These are phyloP conservation scores for Pycnonotus jocosus DNA, from an alignment of 2,113 vertebrate species.

Conservation along the genomic window DNA sequence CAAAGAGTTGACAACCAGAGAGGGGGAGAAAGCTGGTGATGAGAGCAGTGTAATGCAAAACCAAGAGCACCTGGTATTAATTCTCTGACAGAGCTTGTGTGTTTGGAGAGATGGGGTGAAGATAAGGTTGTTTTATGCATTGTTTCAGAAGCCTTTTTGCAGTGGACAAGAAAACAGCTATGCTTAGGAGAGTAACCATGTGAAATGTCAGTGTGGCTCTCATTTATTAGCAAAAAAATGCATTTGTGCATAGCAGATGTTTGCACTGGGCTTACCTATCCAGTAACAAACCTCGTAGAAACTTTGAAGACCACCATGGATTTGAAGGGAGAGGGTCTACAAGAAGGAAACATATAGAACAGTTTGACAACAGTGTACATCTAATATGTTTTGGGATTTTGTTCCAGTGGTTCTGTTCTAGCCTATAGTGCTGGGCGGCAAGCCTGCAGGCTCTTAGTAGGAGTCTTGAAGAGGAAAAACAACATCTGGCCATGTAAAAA, in stretches of 20 bases:
- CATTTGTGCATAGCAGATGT: background rate
- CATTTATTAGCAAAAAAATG: background rate
- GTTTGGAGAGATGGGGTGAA: background rate
- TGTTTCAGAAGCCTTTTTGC: background rate
- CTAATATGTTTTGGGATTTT: background rate
- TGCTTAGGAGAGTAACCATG: background rate
- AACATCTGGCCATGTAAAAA: background rate
- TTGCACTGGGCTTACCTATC: background rate
- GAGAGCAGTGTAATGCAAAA: background rate
- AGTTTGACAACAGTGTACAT: background rate
- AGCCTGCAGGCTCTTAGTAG: background rate
- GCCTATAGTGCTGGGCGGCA: background rate
- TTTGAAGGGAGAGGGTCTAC: background rate
- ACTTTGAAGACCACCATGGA: background rate
- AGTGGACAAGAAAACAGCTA: background rate
- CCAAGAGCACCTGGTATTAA: background rate
- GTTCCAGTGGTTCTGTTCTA: background rate
- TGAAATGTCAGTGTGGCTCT: background rate
- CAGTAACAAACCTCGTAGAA: fast-evolving
- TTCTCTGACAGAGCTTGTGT: background rate
- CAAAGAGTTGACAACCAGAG: background rate
- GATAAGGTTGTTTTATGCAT: background rate
- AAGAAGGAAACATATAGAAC: background rate
- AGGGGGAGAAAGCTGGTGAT: background rate
- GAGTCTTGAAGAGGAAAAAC: background rate